These are phyloP conservation scores for Diaphora mendica DNA, from an alignment of 2,888 invertebrate species.

Conservation along the genomic window DNA sequence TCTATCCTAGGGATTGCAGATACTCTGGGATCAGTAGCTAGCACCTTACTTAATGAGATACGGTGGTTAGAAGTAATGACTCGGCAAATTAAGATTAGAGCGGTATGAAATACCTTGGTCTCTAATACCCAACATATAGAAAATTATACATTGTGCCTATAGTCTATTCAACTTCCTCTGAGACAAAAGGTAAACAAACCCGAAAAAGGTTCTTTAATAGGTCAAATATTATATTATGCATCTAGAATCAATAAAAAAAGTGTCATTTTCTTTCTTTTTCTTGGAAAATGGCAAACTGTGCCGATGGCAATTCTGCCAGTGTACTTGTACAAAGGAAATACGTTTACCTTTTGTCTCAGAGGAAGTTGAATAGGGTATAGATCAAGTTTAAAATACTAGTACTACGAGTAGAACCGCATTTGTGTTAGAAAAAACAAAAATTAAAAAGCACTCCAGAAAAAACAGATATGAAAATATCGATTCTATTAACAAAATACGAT, in stretches of 20 bases:
- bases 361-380: too few species aligned
- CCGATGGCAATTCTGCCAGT: too few species aligned
- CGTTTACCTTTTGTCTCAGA: too few species aligned
- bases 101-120: neutral
- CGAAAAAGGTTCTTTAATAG: too few species aligned
- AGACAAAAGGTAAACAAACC: too few species aligned
- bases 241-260: too few species aligned
- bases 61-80: neutral
- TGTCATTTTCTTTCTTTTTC: too few species aligned
- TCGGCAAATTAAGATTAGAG: neutral
- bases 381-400: neutral
- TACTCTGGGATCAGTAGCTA: neutral
- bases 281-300: too few species aligned
- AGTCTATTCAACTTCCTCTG: too few species aligned
- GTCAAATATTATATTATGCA: too few species aligned
- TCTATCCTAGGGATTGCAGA: neutral
- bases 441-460: neutral
- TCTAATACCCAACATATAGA: neutral
- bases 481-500: conserved; percentile 25
- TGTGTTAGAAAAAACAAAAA: neutral
- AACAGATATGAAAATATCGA: neutral
- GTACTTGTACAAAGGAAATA: too few species aligned
- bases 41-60: neutral
- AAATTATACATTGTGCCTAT: neutral
- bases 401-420: neutral